phyloP scores from a whole-genome alignment of 2,888 invertebrate genomes.

The Heliconius hortense region DNA sequence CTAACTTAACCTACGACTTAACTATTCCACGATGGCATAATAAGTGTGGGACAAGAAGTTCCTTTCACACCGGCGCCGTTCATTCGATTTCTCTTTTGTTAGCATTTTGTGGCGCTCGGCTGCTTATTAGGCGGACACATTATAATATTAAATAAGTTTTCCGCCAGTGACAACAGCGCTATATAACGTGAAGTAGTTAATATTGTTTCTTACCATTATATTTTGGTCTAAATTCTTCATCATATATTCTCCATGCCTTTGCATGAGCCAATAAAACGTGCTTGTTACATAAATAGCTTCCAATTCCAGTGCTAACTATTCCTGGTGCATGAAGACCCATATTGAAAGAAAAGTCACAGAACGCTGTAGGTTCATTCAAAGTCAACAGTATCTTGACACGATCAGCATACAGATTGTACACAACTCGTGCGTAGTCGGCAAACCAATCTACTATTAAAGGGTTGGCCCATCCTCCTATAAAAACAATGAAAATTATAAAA shows the following conservation, averaged over 20 bases:
- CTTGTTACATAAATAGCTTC: background rate
- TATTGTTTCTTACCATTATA: background rate
- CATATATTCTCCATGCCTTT: background rate
- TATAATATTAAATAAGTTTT: no score
- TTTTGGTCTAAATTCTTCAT: background rate
- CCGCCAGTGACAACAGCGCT: no score
- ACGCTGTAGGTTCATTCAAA: background rate
- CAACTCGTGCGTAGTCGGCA: background rate
- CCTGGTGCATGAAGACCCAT: background rate
- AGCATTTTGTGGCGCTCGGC: no score
- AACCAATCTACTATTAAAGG: slow-evolving; percentile 3
- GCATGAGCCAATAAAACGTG: background rate
- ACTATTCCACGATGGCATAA: no score
- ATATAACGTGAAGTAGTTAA: no score
- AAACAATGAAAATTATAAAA: background rate
- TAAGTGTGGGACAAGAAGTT: no score
- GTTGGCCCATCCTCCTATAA: background rate
- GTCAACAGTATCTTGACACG: background rate
- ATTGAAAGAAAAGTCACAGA: background rate
- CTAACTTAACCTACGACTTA: no score
- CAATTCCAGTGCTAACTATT: background rate
- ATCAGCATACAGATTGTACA: background rate
- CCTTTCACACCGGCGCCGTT: no score
- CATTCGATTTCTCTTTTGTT: no score
- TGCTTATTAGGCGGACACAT: no score